Evolutionary conservation across 2,797 vertebrate genomes (phyloP).

Genomic region (Tolypeutes matacus): DNA sequence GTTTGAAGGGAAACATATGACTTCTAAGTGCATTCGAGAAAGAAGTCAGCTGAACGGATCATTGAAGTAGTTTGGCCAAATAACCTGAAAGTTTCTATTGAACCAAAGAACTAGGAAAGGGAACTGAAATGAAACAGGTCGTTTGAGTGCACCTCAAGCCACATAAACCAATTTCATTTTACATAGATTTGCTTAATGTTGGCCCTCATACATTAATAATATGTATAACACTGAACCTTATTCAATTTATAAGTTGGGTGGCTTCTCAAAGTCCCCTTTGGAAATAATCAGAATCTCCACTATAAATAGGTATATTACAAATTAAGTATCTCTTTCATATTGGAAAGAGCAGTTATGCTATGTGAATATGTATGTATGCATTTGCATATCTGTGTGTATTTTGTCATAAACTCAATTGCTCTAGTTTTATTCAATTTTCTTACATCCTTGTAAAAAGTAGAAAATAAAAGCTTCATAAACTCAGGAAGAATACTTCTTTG

Average conservation of each 20-base stretch:
- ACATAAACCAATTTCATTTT: neutral
- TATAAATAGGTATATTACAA: neutral
- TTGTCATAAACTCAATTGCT: neutral
- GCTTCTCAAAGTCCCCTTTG: neutral
- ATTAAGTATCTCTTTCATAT: neutral
- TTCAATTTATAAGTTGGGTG: neutral
- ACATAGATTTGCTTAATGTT: neutral
- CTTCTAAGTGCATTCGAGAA: slow-evolving; percentile 34
- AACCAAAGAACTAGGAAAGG: neutral
- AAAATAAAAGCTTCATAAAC: neutral
- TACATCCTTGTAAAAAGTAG: neutral
- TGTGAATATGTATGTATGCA: neutral
- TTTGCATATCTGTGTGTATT: neutral
- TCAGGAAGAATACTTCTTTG: neutral
- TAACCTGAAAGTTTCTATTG: neutral
- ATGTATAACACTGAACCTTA: too few species aligned
- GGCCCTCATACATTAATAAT: neutral
- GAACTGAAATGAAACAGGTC: neutral
- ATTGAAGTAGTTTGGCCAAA: neutral
- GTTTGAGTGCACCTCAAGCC: neutral
- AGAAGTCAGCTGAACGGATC: slow-evolving; percentile 17
- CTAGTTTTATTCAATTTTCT: neutral
- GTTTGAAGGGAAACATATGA: slow-evolving; percentile 14
- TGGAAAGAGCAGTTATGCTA: neutral
- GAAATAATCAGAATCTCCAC: neutral